phyloP scores from a whole-genome alignment of 2,797 vertebrate species.

The Vipera ursinii region DNA sequence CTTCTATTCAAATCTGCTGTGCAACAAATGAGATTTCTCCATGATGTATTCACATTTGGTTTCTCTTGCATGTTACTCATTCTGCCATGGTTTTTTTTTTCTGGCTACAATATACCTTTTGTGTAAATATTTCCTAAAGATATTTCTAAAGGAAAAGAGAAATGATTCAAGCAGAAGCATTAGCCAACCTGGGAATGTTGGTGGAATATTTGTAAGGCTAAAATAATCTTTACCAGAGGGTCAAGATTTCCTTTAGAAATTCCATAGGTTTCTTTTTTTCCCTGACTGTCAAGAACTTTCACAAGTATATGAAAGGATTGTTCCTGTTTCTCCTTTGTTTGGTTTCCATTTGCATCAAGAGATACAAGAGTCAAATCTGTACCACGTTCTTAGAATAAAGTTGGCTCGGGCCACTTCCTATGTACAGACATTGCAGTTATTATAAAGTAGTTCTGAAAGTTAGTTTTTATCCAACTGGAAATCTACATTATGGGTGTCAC shows the following conservation, averaged over 20 bases:
- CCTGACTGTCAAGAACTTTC: not conserved
- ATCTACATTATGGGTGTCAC: not conserved
- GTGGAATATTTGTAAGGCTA: constrained; percentile 2
- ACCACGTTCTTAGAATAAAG: not conserved
- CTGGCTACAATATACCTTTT: not conserved
- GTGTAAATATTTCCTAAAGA: not conserved
- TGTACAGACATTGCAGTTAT: not conserved
- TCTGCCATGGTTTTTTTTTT: not conserved
- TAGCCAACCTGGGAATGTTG: not conserved
- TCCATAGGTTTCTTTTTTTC: not conserved
- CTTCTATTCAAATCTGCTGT: not conserved
- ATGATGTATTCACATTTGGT: not conserved
- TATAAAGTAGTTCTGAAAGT: not conserved
- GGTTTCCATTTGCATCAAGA: not conserved
- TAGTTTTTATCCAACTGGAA: not conserved
- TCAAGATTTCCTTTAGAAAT: not conserved
- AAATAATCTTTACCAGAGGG: not conserved
- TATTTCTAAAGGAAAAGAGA: not conserved
- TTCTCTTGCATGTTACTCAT: not conserved
- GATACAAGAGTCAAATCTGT: not conserved
- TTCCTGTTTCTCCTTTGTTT: not conserved
- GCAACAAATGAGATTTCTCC: not conserved
- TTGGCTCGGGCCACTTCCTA: not conserved
- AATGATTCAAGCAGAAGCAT: not conserved
- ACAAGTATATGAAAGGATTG: not conserved